Base-by-base conservation (phyloP, 2,797 vertebrate species). In the Myripristis jacobus region DNA sequence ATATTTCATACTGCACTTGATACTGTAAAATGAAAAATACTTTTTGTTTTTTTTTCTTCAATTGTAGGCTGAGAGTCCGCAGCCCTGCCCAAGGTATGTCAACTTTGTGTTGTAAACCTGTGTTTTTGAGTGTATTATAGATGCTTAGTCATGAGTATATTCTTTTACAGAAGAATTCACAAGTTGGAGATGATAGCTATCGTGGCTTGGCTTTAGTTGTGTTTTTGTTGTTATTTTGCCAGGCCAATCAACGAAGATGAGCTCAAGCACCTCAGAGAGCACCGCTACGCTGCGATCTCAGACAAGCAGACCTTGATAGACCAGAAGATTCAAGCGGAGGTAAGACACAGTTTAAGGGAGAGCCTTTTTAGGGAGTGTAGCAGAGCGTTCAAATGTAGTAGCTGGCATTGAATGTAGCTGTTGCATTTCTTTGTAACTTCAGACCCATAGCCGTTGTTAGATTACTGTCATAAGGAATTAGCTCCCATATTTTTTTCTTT, bases 231-330 rank as follows among this genome's bases (percentile, higher is more conserved):
- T 52, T 65, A 0, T 69, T 27, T 65, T 16, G 11, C 12, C n/a
- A 99, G 98, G 79, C 96, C 96, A 66, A 94, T 99, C 86, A 97
- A 92, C 6, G 96, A 98, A 55, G 98, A 98, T 81, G 98, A 99
- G 94, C 94, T 99, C 61, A 81, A 84, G 64, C 94, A 97, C 90
- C 92, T 99, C 72, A 96, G 88, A 75, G 95, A 96, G 1, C 96
- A 95, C 21, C 93, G 92, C 81, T 99, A 98, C 7, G 81, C 95
- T 62, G 96, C 96, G 18, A 96, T 99, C 83, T 92, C 95, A 47
- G 95, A 97, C 81, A 94, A 95, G 59, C 98, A 99, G 92, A 90
- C 86, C 70, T 75, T 92, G 48, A 92, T 97, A 16, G 97, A 99
- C 91, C 84, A 94, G 82, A 96, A 95, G 75, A 88, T 98, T 41